These are phyloP conservation scores for Thumatha senex DNA, from an alignment of 2,888 invertebrate species.

Conservation along the genomic window DNA sequence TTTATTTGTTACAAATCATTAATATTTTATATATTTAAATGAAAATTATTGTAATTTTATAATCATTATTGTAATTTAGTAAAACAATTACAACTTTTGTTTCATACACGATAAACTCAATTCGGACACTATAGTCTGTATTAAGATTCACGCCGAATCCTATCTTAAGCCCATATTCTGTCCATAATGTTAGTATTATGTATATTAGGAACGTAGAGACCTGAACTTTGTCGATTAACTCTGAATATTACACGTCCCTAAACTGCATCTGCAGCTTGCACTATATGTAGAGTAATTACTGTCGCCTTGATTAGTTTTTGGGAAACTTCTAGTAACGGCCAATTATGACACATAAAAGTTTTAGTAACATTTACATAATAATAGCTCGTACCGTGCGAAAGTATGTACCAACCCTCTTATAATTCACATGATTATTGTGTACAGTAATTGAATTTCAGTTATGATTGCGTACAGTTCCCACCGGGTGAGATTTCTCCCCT, in stretches of 20 bases:
- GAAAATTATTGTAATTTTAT: too few relatives aligned
- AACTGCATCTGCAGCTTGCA: constrained; percentile 26
- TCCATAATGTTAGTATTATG: constrained; percentile 19
- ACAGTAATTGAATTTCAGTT: constrained; percentile 73
- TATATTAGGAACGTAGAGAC: constrained; percentile 18
- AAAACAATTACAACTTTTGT: too few relatives aligned
- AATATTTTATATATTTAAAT: too few relatives aligned
- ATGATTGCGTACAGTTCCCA: constrained; percentile 71
- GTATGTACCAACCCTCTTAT: constrained; percentile 63
- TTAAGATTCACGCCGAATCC: constrained; percentile 13
- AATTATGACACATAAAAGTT: constrained; percentile 29
- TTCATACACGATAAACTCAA: not conserved
- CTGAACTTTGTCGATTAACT: constrained; percentile 44
- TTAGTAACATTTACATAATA: constrained; percentile 57
- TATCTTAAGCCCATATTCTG: constrained; percentile 12
- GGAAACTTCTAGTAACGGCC: constrained; percentile 29
- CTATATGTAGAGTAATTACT: constrained; percentile 30
- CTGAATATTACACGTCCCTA: constrained; percentile 35
- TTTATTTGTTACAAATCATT: too few relatives aligned
- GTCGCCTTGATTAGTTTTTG: constrained; percentile 28
- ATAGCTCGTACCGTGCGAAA: constrained; percentile 70
- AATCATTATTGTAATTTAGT: too few relatives aligned
- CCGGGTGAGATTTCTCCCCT: constrained; percentile 76
- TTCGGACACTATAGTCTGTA: not conserved
- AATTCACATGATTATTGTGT: constrained; percentile 62